Base-by-base conservation (phyloP, 2,888 invertebrate species). In the Rhamphomyia laevipes region DNA sequence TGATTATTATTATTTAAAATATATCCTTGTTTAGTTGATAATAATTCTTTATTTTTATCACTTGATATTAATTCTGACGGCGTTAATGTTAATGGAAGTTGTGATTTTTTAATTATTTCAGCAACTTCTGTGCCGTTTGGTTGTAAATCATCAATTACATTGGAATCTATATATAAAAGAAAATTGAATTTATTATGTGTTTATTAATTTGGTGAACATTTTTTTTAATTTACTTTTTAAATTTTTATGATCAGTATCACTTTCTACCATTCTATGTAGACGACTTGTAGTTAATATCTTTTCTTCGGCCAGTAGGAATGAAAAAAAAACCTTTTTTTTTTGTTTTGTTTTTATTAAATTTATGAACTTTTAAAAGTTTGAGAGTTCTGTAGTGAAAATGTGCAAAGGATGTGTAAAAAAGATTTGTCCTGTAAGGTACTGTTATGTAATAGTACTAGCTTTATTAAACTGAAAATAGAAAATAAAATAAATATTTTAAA, bases 181-280 rank as follows among this genome's bases (percentile, higher is more conserved):
- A 63, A 51, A 50, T 49, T 49, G 12, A 23, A 23, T 18, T 38
- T 17, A 18, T 23, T 46, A 48, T 31, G 37, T 47, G 15, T 37
- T 47, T 42, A 21, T 15, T 9, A 37, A 33, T 2, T n/a, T 4
- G 6, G 11, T 33, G 7, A 43, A 30, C 23, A 30, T 46, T 46
- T 23, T 5, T 27, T 30, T 37, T 35, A 27, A 77, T 81, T 78
- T 62, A 83, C 83, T 79, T 77, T 81, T 77, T 78, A 80, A 78
- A 77, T 81, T 80, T 78, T 83, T 85, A 73, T 79, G 77, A 71
- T 78, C 78, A 74, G 80, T 79, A 77, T 85, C 86, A 85, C 84
- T 80, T 85, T 87, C 86, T 86, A 87, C 86, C 86, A 87, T 87
- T 84, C 86, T 87, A 87, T 76, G 77, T 75, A 73, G 75, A 75